These are phyloP conservation scores for Orientallactaga sibirica DNA, from an alignment of 2,797 vertebrate species.

Conservation along the genomic window DNA sequence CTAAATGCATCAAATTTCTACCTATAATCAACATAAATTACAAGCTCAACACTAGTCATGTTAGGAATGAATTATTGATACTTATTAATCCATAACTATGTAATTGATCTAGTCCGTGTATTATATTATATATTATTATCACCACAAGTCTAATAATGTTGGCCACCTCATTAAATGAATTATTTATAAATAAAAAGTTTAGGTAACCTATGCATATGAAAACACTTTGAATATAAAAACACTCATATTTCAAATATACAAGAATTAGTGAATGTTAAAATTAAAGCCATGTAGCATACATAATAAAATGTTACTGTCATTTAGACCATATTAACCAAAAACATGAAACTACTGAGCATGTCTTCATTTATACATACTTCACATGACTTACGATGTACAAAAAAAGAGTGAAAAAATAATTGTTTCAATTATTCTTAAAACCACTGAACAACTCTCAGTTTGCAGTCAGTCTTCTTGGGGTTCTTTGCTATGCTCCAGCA, in stretches of 20 bases:
- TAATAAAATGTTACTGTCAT: neutral
- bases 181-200: neutral
- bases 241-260: constrained; percentile 29
- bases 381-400: neutral
- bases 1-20: neutral
- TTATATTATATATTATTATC: neutral
- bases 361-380: neutral
- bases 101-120: neutral
- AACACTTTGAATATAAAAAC: neutral
- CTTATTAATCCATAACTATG: neutral
- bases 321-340: too few relatives aligned
- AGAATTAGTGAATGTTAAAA: neutral
- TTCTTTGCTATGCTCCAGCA: neutral
- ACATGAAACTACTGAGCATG: neutral
- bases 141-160: too few relatives aligned
- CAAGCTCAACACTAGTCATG: too few relatives aligned
- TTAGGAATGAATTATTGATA: neutral
- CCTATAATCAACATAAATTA: neutral
- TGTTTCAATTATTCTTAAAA: neutral
- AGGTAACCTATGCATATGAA: neutral
- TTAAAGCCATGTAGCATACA: neutral
- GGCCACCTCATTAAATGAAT: too few relatives aligned
- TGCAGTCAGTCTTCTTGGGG: neutral
- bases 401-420: neutral
- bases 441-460: neutral